Evolutionary conservation across 2,888 invertebrate genomes (phyloP), one percentile per base, ranked within the genome.

Genomic region (Hirtodrosophila histrioides): DNA sequence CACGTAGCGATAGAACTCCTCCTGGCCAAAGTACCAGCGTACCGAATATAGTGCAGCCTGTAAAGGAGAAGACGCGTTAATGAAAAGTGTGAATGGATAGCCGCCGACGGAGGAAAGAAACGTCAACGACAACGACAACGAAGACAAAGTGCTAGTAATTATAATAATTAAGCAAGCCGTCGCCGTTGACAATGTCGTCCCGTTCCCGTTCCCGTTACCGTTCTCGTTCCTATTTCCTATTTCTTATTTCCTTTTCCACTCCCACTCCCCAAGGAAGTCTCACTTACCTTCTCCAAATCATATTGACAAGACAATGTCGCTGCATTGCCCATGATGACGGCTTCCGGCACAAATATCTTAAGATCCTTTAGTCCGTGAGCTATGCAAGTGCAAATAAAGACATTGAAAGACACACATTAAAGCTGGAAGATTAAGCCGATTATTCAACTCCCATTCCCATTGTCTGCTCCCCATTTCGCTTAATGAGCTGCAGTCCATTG

Each of bases 1-100:
- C 60, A 93, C 92, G 88, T 92, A 94, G 74, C 94, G 93, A 90
- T 94, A 94, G 91, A 94, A 94, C 89, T 94, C 94, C 73, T 92
- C 92, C 31, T 91, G 86, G 68, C 93, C 93, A 78, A 93, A 93
- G 90, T 94, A 94, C 94, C 94, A 94, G 89, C 94, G 94, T 71
- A 94, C 93, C 23, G 94, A 93, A 88, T 94, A 94, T 43, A 94
- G 91, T 36, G 91, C 90, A 48, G 92, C 92, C 92, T 92, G 71
- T n/a, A 73, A 78, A 54, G 48, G 24, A 53, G 23, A 40, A 57
- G 50, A 4, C 60, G 69, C 66, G 64, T 77, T 70, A 81, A 84
- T 78, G 71, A 68, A 76, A 61, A 75, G 66, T 71, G 57, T 62
- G 69, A 71, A 69, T 65, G 74, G 24, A 64, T 48, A 40, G 53